Conservation (phyloP, 2,797 vertebrate genomes). For the Spinibarbus caldwelli region DNA sequence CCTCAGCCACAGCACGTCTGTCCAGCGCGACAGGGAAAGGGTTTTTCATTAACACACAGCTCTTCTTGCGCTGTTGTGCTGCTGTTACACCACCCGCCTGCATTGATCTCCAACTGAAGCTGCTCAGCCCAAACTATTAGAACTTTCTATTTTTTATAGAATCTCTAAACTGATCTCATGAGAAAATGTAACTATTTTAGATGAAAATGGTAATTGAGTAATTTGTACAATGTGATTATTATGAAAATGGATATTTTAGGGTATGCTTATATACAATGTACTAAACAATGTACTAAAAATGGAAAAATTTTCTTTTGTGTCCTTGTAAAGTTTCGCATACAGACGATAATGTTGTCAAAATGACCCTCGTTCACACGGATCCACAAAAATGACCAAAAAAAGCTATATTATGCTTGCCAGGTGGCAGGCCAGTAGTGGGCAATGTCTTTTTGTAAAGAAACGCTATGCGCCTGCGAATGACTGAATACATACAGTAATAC, state of each 20-base stretch:
- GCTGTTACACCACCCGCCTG: conserved; percentile 10
- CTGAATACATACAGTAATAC: background rate
- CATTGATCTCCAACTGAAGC: conserved; percentile 22
- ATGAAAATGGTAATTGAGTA: background rate
- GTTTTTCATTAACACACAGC: conserved; percentile 51
- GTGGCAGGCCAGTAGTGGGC: background rate
- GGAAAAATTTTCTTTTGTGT: no score
- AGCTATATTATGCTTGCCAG: no score
- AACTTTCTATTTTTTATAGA: background rate
- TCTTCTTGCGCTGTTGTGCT: conserved; percentile 30
- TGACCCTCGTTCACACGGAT: background rate
- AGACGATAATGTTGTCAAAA: background rate
- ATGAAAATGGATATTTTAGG: background rate
- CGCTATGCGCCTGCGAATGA: accelerated
- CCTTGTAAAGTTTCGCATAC: no score
- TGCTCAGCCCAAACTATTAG: background rate
- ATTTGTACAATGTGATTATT: background rate
- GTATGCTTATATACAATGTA: background rate
- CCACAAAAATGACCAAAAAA: background rate
- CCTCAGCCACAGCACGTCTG: conserved; percentile 36
- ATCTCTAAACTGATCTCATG: no score
- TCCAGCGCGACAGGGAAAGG: conserved; percentile 25
- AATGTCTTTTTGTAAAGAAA: background rate
- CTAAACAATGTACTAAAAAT: background rate
- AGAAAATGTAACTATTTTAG: no score